These are phyloP conservation scores for Cettia cetti DNA, from an alignment of 2,113 vertebrate genomes.

Conservation along the genomic window DNA sequence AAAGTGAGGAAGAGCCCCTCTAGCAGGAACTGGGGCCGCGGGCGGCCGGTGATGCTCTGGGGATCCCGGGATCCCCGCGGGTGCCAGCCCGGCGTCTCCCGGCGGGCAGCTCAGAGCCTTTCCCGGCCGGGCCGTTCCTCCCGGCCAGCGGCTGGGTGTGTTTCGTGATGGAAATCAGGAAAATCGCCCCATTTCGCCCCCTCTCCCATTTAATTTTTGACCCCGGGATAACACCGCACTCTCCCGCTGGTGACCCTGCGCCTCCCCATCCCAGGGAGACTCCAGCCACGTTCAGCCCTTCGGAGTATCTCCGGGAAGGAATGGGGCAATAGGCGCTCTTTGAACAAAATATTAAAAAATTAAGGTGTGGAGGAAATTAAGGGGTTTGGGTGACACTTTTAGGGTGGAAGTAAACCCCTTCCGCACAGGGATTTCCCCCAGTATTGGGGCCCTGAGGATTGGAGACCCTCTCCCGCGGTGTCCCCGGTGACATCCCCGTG, in stretches of 20 bases:
- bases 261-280: fast-evolving
- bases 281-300: fast-evolving
- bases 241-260: not conserved
- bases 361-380: not conserved
- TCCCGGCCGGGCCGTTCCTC: constrained; percentile 4
- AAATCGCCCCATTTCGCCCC: not conserved
- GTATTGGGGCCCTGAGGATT: fast-evolving
- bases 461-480: fast-evolving
- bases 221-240: fast-evolving
- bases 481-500: not conserved
- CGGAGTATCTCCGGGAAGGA: not conserved
- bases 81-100: not conserved
- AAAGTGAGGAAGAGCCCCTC: not conserved
- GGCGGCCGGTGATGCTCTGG: fast-evolving
- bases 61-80: not conserved
- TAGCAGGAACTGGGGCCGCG: fast-evolving
- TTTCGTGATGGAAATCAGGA: not conserved
- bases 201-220: not conserved
- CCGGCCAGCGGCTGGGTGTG: not conserved
- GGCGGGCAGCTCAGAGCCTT: not conserved
- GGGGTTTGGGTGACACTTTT: not conserved
- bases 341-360: not conserved
- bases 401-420: not conserved
- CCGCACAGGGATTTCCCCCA: fast-evolving
- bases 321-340: not conserved